phyloP scores from a whole-genome alignment of 2,113 vertebrate genomes.

The Martes martes region DNA sequence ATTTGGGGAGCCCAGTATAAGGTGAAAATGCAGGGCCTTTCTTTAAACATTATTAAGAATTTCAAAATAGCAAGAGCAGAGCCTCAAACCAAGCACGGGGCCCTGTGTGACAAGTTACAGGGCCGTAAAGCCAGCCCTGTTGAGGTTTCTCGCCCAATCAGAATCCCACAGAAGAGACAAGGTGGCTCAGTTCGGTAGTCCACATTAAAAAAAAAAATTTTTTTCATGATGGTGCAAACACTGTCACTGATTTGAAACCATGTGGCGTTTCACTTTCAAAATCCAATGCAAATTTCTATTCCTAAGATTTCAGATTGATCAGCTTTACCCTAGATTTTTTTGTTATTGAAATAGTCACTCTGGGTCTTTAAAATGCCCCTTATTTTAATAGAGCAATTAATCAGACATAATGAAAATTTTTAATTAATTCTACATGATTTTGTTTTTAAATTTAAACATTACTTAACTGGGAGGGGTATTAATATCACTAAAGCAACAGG shows the following conservation, averaged over 20 bases:
- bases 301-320: background rate
- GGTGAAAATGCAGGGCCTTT: background rate
- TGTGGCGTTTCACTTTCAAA: background rate
- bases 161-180: background rate
- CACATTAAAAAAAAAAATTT: background rate
- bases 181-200: background rate
- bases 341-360: background rate
- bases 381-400: slow-evolving; percentile 29
- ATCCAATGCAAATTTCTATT: background rate
- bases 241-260: background rate
- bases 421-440: slow-evolving; percentile 38
- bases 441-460: background rate
- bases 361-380: background rate
- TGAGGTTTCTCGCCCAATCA: background rate
- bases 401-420: slow-evolving; percentile 26
- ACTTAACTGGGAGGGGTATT: slow-evolving; percentile 19
- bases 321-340: background rate
- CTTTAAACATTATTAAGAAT: background rate
- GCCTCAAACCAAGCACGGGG: background rate
- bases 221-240: background rate
- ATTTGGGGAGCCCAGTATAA: background rate
- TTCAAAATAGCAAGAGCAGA: background rate
- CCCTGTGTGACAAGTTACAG: background rate
- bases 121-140: background rate
- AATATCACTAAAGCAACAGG: slow-evolving; percentile 14